Base-by-base conservation (phyloP, 2,888 invertebrate genomes). In the Panzeria rudis region DNA sequence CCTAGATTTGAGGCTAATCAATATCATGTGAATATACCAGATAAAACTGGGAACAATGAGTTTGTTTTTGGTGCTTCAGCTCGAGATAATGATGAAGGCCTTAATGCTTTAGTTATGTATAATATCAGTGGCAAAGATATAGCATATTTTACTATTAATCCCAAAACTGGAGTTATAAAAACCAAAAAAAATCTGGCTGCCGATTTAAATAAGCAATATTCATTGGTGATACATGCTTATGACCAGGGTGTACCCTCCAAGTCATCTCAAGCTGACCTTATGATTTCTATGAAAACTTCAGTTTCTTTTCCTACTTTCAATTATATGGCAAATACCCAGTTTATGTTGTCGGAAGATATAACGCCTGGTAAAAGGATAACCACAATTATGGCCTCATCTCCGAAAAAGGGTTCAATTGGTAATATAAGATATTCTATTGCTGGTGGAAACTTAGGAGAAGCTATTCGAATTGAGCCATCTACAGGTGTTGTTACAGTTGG, bases 51-150 rank as follows among this genome's bases (percentile, higher is more conserved):
- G 86, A 93, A 94, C 72, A 97, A 96, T 90, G 95, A 97, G 89
- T 98, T 98, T 93, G 97, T 98, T 29, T 97, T 97, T 90, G 98
- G 98, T 9, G 97, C 97, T 0, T 96, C 95, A 91, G 98, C 98
- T 0, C 94, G 94, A 7, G 98, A 98, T 91, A 94, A 94, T 83
- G 98, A 98, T 91, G 94, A 95, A 77, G 97, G 96, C 0, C 93
- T 94, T 0, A 98, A 98, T 91, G 96, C 97, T 75, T 95, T 95
- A 89, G 95, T 98, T 73, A 92, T 94, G 0, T 98, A 98, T 92
- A 95, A 94, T 72, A 93, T 98, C 7, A 94, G 94, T 84, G 97
- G 97, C 0, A 95, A 95, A 89, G 96, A 97, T 90, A 94, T 95
- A n/a, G 93, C 94, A 61, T 94, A 95, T 88, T 98, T 98, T 90